These are phyloP conservation scores for Diceros bicornis DNA, from an alignment of 2,797 vertebrate species.

Conservation along the genomic window DNA sequence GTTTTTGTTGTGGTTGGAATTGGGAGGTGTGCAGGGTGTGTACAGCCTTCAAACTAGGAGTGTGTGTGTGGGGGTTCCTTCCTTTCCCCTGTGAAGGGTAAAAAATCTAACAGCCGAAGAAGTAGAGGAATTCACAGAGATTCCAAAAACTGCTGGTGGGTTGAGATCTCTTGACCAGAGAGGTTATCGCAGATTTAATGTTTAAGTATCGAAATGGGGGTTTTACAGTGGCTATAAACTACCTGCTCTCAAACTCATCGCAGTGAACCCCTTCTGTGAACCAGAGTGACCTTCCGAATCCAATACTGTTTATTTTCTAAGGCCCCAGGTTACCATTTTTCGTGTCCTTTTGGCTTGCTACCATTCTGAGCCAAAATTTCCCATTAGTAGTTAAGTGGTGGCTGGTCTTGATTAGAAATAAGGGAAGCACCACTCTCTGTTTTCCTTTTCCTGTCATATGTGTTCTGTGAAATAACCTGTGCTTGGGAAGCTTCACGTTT, in stretches of 20 bases:
- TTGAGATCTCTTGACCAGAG: conserved; percentile 9
- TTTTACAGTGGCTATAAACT: not conserved
- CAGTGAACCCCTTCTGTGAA: not conserved
- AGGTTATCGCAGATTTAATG: not conserved
- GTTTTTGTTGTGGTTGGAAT: not conserved
- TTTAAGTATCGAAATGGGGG: not conserved
- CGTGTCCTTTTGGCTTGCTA: not conserved
- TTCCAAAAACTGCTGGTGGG: not conserved
- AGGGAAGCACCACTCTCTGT: not conserved
- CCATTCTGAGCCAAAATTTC: not conserved
- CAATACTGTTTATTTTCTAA: not conserved
- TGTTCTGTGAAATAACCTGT: not conserved
- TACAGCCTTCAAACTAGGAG: not conserved
- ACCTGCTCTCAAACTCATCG: not conserved
- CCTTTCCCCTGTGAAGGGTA: not conserved
- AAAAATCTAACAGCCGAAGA: not conserved
- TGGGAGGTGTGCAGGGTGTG: not conserved
- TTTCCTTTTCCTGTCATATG: not conserved
- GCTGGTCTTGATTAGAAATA: not conserved
- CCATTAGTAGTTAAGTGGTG: not conserved
- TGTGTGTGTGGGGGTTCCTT: not conserved
- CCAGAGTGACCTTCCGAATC: not conserved
- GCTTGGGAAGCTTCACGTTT: not conserved
- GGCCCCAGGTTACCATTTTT: not conserved
- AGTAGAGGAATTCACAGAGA: not conserved